These are phyloP conservation scores for Thalassarche chlororhynchos DNA, from an alignment of 2,113 vertebrate genomes.

Conservation along the genomic window DNA sequence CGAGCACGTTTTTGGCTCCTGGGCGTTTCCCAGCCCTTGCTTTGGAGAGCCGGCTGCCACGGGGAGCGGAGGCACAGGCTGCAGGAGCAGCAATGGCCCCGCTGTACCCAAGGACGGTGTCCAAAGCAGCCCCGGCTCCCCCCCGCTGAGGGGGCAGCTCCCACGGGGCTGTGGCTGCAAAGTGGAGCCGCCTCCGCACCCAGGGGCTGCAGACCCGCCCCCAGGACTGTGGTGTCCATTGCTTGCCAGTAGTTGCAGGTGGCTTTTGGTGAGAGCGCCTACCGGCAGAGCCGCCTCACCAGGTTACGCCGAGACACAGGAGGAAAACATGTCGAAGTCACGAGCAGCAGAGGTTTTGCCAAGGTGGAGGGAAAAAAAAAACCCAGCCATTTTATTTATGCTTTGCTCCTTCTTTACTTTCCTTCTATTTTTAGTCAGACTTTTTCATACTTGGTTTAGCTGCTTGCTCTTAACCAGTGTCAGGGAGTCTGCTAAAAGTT, in stretches of 20 bases:
- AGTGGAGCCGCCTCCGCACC: accelerated
- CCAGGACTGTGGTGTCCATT: accelerated
- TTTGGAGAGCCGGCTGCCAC: no score
- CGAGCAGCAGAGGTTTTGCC: not conserved
- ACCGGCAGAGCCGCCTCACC: not conserved
- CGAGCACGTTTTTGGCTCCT: accelerated
- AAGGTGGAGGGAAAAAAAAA: not conserved
- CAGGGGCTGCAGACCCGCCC: not conserved
- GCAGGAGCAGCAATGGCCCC: not conserved
- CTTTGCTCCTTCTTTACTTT: not conserved
- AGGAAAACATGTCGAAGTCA: not conserved
- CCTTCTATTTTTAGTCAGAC: not conserved
- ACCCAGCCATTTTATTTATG: not conserved
- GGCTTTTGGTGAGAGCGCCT: not conserved
- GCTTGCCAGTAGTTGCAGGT: not conserved
- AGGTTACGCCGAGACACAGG: accelerated
- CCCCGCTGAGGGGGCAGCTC: not conserved
- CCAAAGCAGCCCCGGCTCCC: no score
- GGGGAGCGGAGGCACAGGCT: not conserved
- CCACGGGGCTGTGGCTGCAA: accelerated
- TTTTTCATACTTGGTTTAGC: not conserved
- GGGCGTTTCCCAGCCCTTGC: not conserved
- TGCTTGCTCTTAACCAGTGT: not conserved
- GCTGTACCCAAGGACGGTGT: accelerated
- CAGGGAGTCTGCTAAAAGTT: not conserved